phyloP scores from a whole-genome alignment of 2,888 invertebrate species.

The Conus canariensis region DNA sequence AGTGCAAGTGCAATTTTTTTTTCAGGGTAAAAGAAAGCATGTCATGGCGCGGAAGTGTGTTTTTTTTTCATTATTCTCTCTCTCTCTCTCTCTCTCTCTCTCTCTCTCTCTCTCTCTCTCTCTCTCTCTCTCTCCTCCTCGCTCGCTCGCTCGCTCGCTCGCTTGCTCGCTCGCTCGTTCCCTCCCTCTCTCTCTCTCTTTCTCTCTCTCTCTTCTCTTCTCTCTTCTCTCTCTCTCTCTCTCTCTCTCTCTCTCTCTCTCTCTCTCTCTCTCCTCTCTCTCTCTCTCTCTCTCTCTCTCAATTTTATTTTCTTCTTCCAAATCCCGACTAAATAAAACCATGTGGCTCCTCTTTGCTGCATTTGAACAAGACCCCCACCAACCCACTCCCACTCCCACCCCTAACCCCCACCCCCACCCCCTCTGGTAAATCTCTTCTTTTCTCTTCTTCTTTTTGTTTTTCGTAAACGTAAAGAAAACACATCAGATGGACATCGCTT shows the following conservation, averaged over 20 bases:
- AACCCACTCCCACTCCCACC: neutral
- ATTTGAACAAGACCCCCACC: neutral
- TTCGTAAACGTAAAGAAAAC: neutral
- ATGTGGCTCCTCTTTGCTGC: no score
- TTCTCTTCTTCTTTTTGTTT: neutral
- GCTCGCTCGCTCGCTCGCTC: neutral
- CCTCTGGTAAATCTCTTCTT: neutral
- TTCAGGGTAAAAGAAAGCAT: no score
- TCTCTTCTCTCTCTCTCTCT: neutral
- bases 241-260: neutral
- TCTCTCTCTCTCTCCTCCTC: neutral
- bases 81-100: neutral
- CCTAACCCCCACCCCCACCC: neutral
- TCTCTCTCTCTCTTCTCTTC: neutral
- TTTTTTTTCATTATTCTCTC: no score
- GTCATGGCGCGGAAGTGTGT: no score
- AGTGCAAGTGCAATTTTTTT: no score
- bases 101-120: neutral
- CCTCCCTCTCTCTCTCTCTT: neutral
- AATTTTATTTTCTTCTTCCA: neutral
- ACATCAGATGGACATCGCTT: no score
- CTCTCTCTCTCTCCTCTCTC: neutral
- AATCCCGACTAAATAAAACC: no score
- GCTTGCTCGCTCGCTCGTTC: neutral
- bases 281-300: slow-evolving; percentile 8